A percentile compares a stretch with the other conserved stretches of the same genome.
These are phyloP conservation scores for Ectemnius lituratus DNA, from an alignment of 2,888 invertebrate genomes.

Conservation along the genomic window DNA sequence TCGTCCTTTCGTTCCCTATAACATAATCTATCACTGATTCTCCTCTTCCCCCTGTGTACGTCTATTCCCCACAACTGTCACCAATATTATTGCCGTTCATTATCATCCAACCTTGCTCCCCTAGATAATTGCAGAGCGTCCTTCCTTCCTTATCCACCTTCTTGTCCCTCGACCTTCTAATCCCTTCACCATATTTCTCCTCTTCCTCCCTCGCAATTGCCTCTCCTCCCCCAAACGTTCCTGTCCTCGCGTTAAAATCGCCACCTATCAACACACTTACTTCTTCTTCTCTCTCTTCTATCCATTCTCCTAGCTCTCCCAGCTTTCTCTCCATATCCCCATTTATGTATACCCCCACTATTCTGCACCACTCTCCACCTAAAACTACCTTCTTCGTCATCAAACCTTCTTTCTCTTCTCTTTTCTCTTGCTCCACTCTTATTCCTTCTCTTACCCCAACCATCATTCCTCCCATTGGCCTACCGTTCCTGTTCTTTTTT, in stretches of 20 bases:
- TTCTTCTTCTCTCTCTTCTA: neutral
- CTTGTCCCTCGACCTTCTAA: neutral
- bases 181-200: neutral
- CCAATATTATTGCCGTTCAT: slow-evolving; percentile 18
- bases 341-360: slow-evolving; percentile 18
- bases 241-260: slow-evolving; percentile 40
- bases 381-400: slow-evolving; percentile 5
- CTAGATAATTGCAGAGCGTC: slow-evolving; percentile 25
- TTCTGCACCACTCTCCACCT: slow-evolving; percentile 11
- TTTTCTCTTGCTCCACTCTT: neutral
- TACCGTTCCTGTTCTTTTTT: neutral
- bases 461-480: slow-evolving; percentile 10
- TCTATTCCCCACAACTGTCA: too few relatives aligned
- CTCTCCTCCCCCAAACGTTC: slow-evolving; percentile 18
- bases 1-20: slow-evolving; percentile 11
- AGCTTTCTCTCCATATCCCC: neutral
- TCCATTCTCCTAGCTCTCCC: neutral
- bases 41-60: slow-evolving; percentile 1
- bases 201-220: neutral
- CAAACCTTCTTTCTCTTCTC: neutral
- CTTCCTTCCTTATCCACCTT: slow-evolving; percentile 27
- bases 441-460: slow-evolving; percentile 14
- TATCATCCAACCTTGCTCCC: slow-evolving; percentile 39
- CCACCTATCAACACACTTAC: neutral
- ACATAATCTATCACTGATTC: slow-evolving; percentile 37